phyloP scores from a whole-genome alignment of 2,888 invertebrate genomes.

The Tetheella fluctuosa region DNA sequence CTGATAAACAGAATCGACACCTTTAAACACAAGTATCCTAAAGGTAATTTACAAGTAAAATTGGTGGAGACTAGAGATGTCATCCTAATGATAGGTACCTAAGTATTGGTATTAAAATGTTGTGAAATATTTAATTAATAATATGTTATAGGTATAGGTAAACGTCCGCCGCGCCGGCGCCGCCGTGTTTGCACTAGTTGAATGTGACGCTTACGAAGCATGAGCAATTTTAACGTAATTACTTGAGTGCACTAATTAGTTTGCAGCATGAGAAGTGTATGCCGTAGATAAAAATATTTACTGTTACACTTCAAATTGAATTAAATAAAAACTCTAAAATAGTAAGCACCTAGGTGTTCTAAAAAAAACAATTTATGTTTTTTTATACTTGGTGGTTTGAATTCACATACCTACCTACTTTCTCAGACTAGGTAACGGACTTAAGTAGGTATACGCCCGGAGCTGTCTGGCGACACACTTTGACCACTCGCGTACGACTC shows the following conservation, averaged over 20 bases:
- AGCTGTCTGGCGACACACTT: not conserved
- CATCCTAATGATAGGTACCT: too few species aligned
- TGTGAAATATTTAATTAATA: not conserved
- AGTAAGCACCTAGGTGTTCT: too few species aligned
- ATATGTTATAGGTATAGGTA: too few species aligned
- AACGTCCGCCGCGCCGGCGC: not conserved
- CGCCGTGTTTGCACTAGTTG: slow-evolving; percentile 35
- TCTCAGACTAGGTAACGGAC: slow-evolving; percentile 53
- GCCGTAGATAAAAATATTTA: slow-evolving; percentile 45
- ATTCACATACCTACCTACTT: slow-evolving; percentile 41
- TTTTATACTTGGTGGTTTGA: not conserved
- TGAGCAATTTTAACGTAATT: slow-evolving; percentile 46
- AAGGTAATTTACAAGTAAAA: too few species aligned
- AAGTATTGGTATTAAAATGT: not conserved
- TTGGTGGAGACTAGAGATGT: too few species aligned
- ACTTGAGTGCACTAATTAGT: slow-evolving; percentile 57
- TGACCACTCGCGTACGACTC: too few species aligned
- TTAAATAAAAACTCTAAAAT: too few species aligned
- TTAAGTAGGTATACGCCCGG: not conserved
- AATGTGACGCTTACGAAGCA: slow-evolving; percentile 40
- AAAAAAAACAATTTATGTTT: too few species aligned
- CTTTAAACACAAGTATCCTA: too few species aligned
- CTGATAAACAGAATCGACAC: too few species aligned
- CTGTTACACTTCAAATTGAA: slow-evolving; percentile 50
- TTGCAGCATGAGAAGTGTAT: slow-evolving; percentile 32